Evolutionary conservation across 2,113 vertebrate genomes (phyloP), one percentile per base, ranked within the genome.

Genomic region (Poicephalus meyeri): DNA sequence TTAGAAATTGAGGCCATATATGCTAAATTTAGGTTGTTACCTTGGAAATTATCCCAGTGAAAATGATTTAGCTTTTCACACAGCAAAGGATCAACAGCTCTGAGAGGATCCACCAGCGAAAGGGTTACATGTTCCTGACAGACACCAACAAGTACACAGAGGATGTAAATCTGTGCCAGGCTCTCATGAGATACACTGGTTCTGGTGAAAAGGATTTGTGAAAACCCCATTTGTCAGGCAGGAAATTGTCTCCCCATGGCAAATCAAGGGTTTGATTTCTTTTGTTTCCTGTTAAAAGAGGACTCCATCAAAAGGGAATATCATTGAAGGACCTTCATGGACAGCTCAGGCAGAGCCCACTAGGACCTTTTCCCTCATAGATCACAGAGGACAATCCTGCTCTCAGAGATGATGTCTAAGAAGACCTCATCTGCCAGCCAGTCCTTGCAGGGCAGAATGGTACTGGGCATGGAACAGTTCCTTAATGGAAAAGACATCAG

Each of bases 181-280:
- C 42, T 71, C 19, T 53, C 66, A 16, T 16, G 23, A 44, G 37
- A 7, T n/a, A 10, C 6, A 44, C 9, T 0, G 1, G 25, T 8
- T 16, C 35, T 63, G 47, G 13, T 15, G 11, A 55, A 71, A 86
- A 74, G 6, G 70, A 55, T 21, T 8, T 26, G 23, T 31, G 23
- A 58, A 63, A 60, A 35, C 0, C 0, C 1, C 29, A 47, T 33
- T 52, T 26, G 16, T 31, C 1, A 2, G 7, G 14, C 3, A 53
- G 42, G 28, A 37, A 68, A 46, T 68, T 21, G 0, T n/a, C 21
- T 80, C 21, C 39, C 21, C 3, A 2, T 16, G 21, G 21, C 12
- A 88, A 79, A 46, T n/a, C 8, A 41, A 61, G 10, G 37, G 9
- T 26, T 79, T 5, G 11, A 16, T 53, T n/a, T 53, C 25, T 2